Evolutionary conservation across 2,888 invertebrate genomes (phyloP).

Genomic region (Digitonthophagus gazella): DNA sequence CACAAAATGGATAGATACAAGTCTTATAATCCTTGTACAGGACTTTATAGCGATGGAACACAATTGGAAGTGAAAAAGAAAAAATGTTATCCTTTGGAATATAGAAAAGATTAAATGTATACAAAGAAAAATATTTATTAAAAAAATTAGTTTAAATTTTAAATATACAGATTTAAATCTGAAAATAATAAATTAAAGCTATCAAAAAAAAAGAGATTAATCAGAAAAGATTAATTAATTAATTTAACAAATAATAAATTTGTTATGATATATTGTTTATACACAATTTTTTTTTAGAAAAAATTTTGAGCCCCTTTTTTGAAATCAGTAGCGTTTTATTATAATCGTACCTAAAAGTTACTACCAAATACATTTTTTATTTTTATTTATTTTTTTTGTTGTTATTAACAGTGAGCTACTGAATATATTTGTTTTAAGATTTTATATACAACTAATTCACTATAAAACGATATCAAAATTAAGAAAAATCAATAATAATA

Average conservation of each 20-base stretch:
- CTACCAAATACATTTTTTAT: slow-evolving; percentile 25
- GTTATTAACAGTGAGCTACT: slow-evolving; percentile 31
- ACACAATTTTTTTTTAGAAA: slow-evolving; percentile 4
- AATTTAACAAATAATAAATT: no score
- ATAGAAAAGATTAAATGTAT: slow-evolving; percentile 22
- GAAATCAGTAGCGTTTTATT: slow-evolving; percentile 29
- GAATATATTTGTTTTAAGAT: slow-evolving; percentile 22
- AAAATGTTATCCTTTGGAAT: slow-evolving; percentile 29
- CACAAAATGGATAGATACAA: slow-evolving; percentile 31
- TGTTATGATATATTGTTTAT: slow-evolving; percentile 13
- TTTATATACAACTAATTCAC: slow-evolving; percentile 9
- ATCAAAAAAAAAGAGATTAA: not conserved
- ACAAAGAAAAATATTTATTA: slow-evolving; percentile 40
- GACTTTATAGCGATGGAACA: slow-evolving; percentile 38
- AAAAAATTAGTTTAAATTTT: slow-evolving; percentile 38
- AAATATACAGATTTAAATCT: slow-evolving; percentile 33
- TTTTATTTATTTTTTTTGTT: slow-evolving; percentile 14
- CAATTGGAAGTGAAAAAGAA: slow-evolving; percentile 28
- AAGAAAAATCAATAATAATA: slow-evolving; percentile 19
- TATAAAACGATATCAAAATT: slow-evolving; percentile 9
- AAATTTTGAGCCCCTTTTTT: slow-evolving; percentile 32
- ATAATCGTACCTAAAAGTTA: slow-evolving; percentile 24
- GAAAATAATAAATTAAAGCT: slow-evolving; percentile 36
- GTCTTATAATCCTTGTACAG: slow-evolving; percentile 40
- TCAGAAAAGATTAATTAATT: not conserved